phyloP scores from a whole-genome alignment of 2,888 invertebrate species.

The Eutolmus rufibarbis region DNA sequence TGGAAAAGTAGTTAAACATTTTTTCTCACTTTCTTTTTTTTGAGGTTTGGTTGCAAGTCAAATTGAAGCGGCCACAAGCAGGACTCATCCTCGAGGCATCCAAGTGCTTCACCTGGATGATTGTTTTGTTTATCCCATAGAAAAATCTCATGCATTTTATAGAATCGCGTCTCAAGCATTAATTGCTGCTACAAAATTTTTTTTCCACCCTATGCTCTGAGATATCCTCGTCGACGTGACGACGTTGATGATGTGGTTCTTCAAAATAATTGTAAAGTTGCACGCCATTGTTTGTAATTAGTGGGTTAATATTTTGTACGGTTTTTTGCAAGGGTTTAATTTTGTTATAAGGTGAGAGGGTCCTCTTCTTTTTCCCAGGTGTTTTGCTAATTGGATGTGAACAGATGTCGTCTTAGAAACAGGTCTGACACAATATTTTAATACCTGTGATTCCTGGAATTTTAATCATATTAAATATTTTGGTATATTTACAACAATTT shows the following conservation, averaged over 20 bases:
- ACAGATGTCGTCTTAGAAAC: not conserved
- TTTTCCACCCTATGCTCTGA: not conserved
- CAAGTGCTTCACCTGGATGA: constrained; percentile 32
- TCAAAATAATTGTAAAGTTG: constrained; percentile 34
- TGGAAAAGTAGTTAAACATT: constrained; percentile 32
- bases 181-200: constrained; percentile 7
- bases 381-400: not conserved
- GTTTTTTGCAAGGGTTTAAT: not conserved
- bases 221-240: not conserved
- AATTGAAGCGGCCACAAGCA: constrained; percentile 17
- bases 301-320: constrained; percentile 19
- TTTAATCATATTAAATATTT: not conserved
- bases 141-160: constrained; percentile 18
- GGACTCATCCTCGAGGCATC: not conserved
- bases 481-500: not conserved
- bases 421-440: not conserved
- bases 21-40: not conserved
- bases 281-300: constrained; percentile 27
- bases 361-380: not conserved
- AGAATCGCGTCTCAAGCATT: constrained; percentile 1
- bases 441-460: not conserved
- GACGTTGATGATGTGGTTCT: not conserved
- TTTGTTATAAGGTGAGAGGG: not conserved
- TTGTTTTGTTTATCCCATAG: constrained; percentile 31
- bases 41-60: not conserved